phyloP scores from a whole-genome alignment of 2,888 invertebrate genomes.

The Dilophus febrilis region DNA sequence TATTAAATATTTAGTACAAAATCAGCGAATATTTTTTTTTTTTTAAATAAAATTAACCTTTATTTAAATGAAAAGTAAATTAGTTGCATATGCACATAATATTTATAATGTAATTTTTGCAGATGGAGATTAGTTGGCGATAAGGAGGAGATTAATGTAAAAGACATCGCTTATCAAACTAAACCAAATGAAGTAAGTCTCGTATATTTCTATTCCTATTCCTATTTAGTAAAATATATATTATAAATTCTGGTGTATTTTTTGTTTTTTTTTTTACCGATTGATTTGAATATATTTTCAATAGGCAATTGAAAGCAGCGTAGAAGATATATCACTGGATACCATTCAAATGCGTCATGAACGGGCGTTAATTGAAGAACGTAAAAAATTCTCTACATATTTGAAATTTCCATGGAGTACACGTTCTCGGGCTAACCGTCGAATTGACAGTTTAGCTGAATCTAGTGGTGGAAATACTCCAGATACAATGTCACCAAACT shows the following conservation, averaged over 20 bases:
- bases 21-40: too few relatives aligned
- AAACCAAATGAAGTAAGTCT: neutral
- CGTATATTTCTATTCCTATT: neutral
- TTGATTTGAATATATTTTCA: too few relatives aligned
- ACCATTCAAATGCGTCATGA: slow-evolving; percentile 54
- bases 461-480: slow-evolving; percentile 60
- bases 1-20: too few relatives aligned
- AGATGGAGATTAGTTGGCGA: slow-evolving; percentile 7
- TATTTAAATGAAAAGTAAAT: too few relatives aligned
- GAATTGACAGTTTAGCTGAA: slow-evolving; percentile 49
- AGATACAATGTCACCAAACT: slow-evolving; percentile 45
- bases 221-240: neutral
- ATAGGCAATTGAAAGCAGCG: slow-evolving; percentile 15
- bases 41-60: too few relatives aligned
- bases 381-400: slow-evolving; percentile 40
- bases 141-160: slow-evolving; percentile 1
- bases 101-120: slow-evolving; percentile 2
- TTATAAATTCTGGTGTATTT: neutral
- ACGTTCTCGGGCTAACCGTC: slow-evolving; percentile 39
- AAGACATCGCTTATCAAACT: slow-evolving; percentile 1
- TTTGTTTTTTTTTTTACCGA: neutral
- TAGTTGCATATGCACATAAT: too few relatives aligned
- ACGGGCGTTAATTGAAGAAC: slow-evolving; percentile 47
- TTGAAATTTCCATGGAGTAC: slow-evolving; percentile 30
- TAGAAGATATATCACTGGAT: slow-evolving; percentile 68